phyloP scores from a whole-genome alignment of 53 echinoderm and acorn worm genomes.

The Temnopleurus reevesii region DNA sequence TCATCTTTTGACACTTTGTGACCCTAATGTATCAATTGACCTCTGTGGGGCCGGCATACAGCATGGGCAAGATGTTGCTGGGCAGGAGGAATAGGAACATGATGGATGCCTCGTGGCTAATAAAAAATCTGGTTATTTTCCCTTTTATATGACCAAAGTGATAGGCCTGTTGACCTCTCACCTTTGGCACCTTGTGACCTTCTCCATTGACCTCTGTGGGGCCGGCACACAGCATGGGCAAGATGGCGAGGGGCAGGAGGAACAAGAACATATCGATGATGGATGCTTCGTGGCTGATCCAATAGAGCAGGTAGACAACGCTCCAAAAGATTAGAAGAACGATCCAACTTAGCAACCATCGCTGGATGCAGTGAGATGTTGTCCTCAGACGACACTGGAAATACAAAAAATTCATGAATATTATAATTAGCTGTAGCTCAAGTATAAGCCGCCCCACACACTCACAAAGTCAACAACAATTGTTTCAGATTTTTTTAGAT shows the following conservation, averaged over 20 bases:
- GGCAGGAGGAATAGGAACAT: constrained; percentile 94
- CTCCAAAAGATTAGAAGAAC: constrained; percentile 85
- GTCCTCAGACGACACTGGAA: constrained; percentile 84
- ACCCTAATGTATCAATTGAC: constrained; percentile 93
- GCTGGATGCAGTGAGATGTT: constrained; percentile 85
- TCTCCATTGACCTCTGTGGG: constrained; percentile 95
- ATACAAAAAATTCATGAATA: too few relatives aligned
- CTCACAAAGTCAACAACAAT: too few relatives aligned
- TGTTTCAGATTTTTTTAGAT: too few relatives aligned
- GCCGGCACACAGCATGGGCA: constrained; percentile 91
- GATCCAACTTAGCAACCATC: constrained; percentile 84
- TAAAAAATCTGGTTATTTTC: too few relatives aligned
- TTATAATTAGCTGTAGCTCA: too few relatives aligned
- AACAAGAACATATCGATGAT: constrained; percentile 91
- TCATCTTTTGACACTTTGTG: constrained; percentile 84
- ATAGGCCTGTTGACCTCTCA: constrained; percentile 45
- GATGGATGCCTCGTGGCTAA: constrained; percentile 89
- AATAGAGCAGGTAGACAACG: constrained; percentile 87
- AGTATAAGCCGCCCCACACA: too few relatives aligned
- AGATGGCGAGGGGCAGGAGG: constrained; percentile 77
- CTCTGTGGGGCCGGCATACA: constrained; percentile 92
- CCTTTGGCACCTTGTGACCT: constrained; percentile 86
- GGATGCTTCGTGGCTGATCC: constrained; percentile 92
- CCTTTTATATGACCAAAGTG: too few relatives aligned
- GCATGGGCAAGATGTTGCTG: constrained; percentile 74